Conservation (phyloP, 2,113 vertebrate species). For the Holacanthus passer region DNA sequence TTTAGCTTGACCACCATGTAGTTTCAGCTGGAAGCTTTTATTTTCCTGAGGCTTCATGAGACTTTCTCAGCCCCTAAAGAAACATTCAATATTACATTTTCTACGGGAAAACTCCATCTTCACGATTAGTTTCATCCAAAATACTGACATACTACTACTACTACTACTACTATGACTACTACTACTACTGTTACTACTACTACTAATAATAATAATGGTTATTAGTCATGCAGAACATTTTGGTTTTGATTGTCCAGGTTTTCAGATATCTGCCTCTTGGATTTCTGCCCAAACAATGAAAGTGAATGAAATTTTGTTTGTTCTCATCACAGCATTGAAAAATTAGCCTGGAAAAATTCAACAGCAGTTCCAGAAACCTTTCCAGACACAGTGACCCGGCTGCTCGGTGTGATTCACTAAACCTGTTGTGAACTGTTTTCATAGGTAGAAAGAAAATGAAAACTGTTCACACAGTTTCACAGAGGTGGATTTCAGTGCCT, state of each 20-base stretch:
- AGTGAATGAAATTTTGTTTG: neutral
- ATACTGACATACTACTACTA: neutral
- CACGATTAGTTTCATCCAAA: neutral
- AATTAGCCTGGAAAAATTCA: neutral
- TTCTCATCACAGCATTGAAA: neutral
- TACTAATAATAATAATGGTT: neutral
- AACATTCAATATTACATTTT: neutral
- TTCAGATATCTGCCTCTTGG: neutral
- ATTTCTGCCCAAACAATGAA: neutral
- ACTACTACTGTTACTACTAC: too few species aligned
- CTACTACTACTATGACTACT: too few species aligned
- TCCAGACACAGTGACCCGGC: too few species aligned
- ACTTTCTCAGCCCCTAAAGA: neutral
- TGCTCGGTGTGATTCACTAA: too few species aligned
- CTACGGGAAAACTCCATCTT: neutral
- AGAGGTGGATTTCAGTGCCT: too few species aligned
- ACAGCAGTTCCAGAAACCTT: neutral
- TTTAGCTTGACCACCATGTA: neutral
- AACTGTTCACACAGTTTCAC: too few species aligned
- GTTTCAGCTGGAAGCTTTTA: conserved; percentile 7
- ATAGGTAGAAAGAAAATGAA: too few species aligned
- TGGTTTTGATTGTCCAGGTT: neutral
- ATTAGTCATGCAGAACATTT: too few species aligned
- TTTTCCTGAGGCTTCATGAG: neutral
- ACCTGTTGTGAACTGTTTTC: neutral